Percentiles rank a stretch among this genome's conserved stretches.
phyloP scores from a whole-genome alignment of 2,888 invertebrate genomes.

The Tipula confusa region DNA sequence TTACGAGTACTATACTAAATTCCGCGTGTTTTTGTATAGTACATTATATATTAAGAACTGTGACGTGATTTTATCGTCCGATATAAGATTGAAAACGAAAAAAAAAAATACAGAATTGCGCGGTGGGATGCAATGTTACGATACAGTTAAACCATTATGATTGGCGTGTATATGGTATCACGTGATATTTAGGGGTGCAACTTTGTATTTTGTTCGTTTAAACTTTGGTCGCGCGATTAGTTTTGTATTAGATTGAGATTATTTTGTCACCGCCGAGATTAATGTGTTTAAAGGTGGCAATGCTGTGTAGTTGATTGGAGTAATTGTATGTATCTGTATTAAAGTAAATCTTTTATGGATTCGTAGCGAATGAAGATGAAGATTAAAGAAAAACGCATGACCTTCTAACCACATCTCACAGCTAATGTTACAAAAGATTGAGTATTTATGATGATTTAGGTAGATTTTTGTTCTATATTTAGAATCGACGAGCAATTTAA shows the following conservation, averaged over 20 bases:
- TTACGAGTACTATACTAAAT: too few species aligned
- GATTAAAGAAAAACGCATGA: neutral
- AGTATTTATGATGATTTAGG: neutral
- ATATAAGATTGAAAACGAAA: neutral
- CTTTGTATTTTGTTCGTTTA: neutral
- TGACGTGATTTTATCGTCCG: neutral
- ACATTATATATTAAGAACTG: neutral
- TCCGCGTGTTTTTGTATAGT: too few species aligned
- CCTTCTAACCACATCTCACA: neutral
- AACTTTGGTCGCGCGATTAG: neutral
- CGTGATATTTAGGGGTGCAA: neutral
- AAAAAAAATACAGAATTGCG: slow-evolving; percentile 10
- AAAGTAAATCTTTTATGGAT: neutral
- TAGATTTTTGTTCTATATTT: neutral
- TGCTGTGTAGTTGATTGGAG: neutral
- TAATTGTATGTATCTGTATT: neutral
- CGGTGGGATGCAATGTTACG: neutral
- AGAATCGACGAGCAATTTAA: neutral
- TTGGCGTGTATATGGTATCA: neutral
- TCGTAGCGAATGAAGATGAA: neutral
- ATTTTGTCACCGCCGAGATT: too few species aligned
- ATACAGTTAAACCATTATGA: neutral
- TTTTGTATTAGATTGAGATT: neutral
- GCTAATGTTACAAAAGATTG: neutral
- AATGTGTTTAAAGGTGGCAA: neutral